Conservation (phyloP, 2,113 vertebrate genomes). For the Grus americana region DNA sequence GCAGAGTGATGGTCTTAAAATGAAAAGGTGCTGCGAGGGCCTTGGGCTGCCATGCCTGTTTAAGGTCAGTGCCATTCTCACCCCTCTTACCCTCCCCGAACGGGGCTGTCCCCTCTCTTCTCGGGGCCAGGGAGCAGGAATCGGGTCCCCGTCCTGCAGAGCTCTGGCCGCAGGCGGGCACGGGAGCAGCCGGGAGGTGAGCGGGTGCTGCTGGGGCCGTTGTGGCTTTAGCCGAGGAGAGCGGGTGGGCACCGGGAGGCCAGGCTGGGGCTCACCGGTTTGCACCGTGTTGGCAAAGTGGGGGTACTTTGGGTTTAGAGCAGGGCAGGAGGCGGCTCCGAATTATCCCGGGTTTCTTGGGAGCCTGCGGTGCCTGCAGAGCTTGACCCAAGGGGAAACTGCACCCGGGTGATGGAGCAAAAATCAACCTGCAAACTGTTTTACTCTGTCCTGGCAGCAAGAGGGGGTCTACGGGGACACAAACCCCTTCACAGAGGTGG, state of each 20-base stretch:
- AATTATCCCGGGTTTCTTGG: accelerated
- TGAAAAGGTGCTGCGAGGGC: conserved; percentile 73
- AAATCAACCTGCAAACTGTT: neutral
- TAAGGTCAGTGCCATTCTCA: conserved; percentile 63
- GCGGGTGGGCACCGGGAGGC: accelerated
- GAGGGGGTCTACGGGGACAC: neutral
- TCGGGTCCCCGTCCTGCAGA: neutral
- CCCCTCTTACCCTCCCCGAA: neutral
- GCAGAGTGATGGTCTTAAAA: conserved; percentile 6
- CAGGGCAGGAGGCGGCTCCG: neutral
- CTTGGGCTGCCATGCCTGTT: conserved; percentile 74
- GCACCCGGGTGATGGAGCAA: neutral
- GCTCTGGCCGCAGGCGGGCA: no score
- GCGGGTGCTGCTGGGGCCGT: neutral
- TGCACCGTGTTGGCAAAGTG: neutral
- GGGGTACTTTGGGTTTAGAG: neutral
- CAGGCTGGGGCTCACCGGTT: neutral
- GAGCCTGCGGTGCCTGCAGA: neutral
- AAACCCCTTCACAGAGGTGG: no score
- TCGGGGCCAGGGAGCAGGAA: neutral
- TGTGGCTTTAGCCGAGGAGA: neutral
- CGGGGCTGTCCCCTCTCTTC: neutral
- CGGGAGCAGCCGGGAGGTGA: neutral
- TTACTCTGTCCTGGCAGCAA: neutral
- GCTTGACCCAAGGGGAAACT: neutral